phyloP scores from a whole-genome alignment of 2,797 vertebrate genomes.

The Leptodactylus fallax region DNA sequence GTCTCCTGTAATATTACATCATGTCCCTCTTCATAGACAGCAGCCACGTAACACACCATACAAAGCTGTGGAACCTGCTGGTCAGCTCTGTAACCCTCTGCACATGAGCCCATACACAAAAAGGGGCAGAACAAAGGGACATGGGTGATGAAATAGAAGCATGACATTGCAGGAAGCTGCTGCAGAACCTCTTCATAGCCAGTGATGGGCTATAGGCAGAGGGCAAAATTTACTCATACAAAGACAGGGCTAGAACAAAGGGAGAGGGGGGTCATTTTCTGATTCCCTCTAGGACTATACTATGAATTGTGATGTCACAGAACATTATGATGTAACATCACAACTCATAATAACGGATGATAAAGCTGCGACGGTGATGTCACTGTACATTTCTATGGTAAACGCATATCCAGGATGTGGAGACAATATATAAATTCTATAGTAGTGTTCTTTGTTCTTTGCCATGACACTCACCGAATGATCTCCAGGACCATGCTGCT shows the following conservation, averaged over 20 bases:
- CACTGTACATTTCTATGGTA: too few relatives aligned
- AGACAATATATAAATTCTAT: too few relatives aligned
- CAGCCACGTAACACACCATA: neutral
- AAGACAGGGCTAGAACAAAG: too few relatives aligned
- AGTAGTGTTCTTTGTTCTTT: too few relatives aligned
- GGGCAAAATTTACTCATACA: too few relatives aligned
- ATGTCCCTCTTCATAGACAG: neutral
- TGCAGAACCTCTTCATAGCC: slow-evolving; percentile 23
- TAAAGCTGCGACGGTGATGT: too few relatives aligned
- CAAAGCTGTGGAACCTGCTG: slow-evolving; percentile 18
- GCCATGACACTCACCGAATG: slow-evolving; percentile 79
- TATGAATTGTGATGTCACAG: neutral
- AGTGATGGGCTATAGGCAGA: too few relatives aligned
- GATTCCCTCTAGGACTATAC: neutral
- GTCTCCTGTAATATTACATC: slow-evolving; percentile 45
- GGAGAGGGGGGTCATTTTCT: too few relatives aligned
- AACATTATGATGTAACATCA: neutral
- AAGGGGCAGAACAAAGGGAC: neutral
- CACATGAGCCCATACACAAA: neutral
- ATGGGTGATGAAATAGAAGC: neutral
- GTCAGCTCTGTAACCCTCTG: neutral
- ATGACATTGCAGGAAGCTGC: neutral
- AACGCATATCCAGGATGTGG: too few relatives aligned
- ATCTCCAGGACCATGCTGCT: slow-evolving; percentile 83
- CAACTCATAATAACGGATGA: neutral